Percentiles rank a stretch among this genome's conserved stretches.
These are phyloP conservation scores for Porites divaricata DNA, from an alignment of 92 coral and sea anemone species.

Conservation along the genomic window DNA sequence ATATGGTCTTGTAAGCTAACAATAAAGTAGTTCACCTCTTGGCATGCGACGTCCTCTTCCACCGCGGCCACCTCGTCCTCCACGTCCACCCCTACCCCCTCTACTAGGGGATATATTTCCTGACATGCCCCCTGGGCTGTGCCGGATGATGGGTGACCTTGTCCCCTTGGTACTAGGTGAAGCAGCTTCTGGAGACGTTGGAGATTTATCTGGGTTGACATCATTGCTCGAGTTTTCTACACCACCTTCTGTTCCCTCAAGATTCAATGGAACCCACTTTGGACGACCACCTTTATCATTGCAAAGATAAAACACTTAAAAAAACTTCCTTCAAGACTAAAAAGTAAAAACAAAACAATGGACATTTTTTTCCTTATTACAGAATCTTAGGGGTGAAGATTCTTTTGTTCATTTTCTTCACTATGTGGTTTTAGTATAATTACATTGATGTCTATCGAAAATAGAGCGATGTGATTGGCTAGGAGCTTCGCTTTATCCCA, in stretches of 20 bases:
- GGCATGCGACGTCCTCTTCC: constrained; percentile 93
- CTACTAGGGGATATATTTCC: constrained; percentile 62
- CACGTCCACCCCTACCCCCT: constrained; percentile 91
- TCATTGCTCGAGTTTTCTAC: constrained; percentile 50
- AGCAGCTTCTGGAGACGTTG: constrained; percentile 79
- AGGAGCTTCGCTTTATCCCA: too few relatives aligned
- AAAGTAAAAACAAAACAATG: neutral
- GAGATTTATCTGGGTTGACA: constrained; percentile 47
- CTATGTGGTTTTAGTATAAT: too few relatives aligned
- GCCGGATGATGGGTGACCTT: constrained; percentile 86
- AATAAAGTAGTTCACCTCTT: constrained; percentile 69
- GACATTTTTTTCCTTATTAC: too few relatives aligned
- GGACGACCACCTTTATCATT: constrained; percentile 71
- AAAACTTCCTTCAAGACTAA: neutral
- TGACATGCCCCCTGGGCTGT: constrained; percentile 66
- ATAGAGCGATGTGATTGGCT: too few relatives aligned
- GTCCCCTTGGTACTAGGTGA: constrained; percentile 64
- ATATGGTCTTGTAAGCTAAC: too few relatives aligned
- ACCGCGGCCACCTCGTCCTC: constrained; percentile 93
- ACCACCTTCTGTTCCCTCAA: constrained; percentile 75
- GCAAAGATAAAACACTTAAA: too few relatives aligned
- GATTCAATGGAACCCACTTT: constrained; percentile 94
- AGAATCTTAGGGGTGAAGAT: too few relatives aligned
- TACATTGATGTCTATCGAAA: too few relatives aligned
- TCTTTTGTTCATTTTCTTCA: too few relatives aligned